Percentiles rank a stretch among this genome's conserved stretches.
These are phyloP conservation scores for Tupaia tana DNA, from an alignment of 2,113 vertebrate genomes.

Conservation along the genomic window DNA sequence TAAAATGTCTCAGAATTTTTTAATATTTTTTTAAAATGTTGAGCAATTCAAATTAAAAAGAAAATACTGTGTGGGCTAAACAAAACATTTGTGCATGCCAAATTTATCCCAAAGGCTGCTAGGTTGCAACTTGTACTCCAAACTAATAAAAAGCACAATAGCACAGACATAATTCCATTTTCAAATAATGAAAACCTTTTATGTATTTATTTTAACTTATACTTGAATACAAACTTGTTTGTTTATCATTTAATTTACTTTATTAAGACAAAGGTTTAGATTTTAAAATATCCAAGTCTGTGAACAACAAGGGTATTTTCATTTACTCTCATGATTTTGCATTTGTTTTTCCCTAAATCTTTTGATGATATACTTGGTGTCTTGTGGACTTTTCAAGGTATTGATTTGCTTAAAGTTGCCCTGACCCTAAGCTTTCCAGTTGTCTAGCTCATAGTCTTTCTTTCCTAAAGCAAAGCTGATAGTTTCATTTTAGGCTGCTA, in stretches of 20 bases:
- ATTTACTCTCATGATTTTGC: neutral
- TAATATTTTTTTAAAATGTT: conserved; percentile 51
- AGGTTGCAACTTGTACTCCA: conserved; percentile 58
- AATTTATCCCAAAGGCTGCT: conserved; percentile 60
- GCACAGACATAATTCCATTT: conserved; percentile 31
- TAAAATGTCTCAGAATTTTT: conserved; percentile 43
- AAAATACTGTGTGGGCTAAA: conserved; percentile 58
- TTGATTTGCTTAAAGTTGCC: neutral
- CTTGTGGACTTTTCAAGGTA: neutral
- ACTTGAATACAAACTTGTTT: conserved; percentile 1
- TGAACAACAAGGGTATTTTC: conserved; percentile 32
- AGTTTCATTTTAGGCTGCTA: neutral
- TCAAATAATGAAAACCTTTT: conserved; percentile 32
- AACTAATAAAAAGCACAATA: conserved; percentile 51
- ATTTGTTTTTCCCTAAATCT: neutral
- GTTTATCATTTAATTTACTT: neutral
- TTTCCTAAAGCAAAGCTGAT: conserved; percentile 3
- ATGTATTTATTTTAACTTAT: conserved; percentile 21
- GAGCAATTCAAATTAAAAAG: conserved; percentile 48
- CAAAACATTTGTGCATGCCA: conserved; percentile 63
- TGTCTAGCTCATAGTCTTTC: neutral
- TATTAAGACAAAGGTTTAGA: neutral
- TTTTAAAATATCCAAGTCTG: conserved; percentile 27
- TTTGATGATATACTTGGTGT: conserved; percentile 4
- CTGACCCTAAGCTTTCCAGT: neutral